Evolutionary conservation across 1,140 invertebrate species (phyloP).

Genomic region (Cheumatopsyche charites): DNA sequence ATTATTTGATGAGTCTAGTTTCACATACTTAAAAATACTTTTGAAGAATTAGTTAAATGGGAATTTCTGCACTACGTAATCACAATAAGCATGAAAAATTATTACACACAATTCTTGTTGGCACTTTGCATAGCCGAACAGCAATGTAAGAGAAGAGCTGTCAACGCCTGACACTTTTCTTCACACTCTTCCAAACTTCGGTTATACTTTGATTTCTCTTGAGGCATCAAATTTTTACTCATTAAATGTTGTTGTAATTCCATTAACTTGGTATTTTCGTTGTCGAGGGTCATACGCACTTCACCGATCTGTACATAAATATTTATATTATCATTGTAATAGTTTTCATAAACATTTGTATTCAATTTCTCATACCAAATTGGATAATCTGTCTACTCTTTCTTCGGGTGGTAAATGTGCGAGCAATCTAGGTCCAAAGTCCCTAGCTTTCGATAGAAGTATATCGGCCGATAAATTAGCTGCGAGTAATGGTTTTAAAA

Average conservation of each 20-base stretch:
- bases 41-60: too few relatives aligned
- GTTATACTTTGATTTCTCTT: constrained; percentile 62
- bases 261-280: constrained; percentile 63
- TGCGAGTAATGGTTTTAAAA: constrained; percentile 62
- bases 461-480: constrained; percentile 70
- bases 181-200: constrained; percentile 69
- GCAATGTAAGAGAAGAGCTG: constrained; percentile 83
- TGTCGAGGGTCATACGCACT: constrained; percentile 73
- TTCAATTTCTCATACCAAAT: constrained; percentile 28
- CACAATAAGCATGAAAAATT: background rate
- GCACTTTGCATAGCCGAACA: constrained; percentile 75
- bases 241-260: constrained; percentile 56
- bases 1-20: too few relatives aligned
- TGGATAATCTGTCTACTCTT: constrained; percentile 58
- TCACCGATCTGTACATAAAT: constrained; percentile 67
- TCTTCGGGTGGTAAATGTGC: constrained; percentile 65
- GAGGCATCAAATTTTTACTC: constrained; percentile 59
- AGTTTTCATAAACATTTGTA: background rate
- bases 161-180: constrained; percentile 77
- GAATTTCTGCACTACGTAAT: too few relatives aligned
- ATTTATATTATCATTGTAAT: too few relatives aligned
- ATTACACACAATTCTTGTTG: constrained; percentile 18
- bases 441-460: constrained; percentile 79
- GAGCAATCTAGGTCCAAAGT: constrained; percentile 77
- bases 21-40: too few relatives aligned